Evolutionary conservation across 2,888 invertebrate species (phyloP), one percentile per base, ranked within the genome.

Genomic region (Aricia artaxerxes): DNA sequence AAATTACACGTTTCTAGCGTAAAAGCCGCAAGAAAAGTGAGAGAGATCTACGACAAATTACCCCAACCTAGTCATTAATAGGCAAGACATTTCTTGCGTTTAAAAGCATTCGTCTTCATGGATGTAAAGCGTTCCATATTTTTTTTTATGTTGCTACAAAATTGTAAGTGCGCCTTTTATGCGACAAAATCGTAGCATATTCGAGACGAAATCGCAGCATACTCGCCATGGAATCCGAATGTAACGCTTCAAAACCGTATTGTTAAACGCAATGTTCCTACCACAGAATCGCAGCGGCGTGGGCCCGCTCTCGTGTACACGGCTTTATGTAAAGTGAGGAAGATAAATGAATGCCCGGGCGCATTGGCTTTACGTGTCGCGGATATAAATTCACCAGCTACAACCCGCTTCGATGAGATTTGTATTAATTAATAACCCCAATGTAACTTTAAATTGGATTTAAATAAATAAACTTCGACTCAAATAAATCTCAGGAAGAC

Each of bases 351-450:
- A 35, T 35, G 79, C 80, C 80, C 82, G 80, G 79, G 80, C 79
- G 53, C 78, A 72, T 80, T 80, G 80, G 80, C 79, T 80, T 78
- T 79, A 81, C 81, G 81, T 82, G 82, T 82, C 81, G 80, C 79
- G 82, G 82, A 81, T 81, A 82, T 83, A 82, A 82, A 82, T 83
- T 83, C 81, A 81, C 79, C 79, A 80, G 69, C 35, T 69, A 81
- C 82, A 81, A 79, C 81, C 81, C 78, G 77, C 80, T 81, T 81
- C 82, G 77, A 81, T 82, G 80, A 81, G 81, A 82, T 81, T 82
- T 81, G 80, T 82, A 69, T 73, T 73, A 73, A 73, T 73, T 73
- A 73, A 73, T 73, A 44, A 44, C 40, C 73, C 44, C 73, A 73
- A 73, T 73, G 44, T 73, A 40, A 73, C 44, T 73, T 73, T 73